Conservation (phyloP, 2,797 vertebrate species). For the Gorsachius magnificus region DNA sequence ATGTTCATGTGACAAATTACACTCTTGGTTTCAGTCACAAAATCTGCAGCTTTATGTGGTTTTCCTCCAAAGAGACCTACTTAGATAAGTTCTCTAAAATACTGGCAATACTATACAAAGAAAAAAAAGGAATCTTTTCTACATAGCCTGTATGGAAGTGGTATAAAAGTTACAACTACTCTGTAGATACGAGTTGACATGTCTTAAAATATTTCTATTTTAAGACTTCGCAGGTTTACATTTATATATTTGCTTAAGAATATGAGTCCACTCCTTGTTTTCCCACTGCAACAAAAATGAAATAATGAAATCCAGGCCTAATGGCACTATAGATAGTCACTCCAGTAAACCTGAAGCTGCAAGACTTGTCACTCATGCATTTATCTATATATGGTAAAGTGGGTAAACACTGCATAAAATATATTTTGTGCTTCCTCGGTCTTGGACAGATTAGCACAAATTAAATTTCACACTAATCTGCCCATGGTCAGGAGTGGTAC, state of each 20-base stretch:
- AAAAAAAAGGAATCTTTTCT: neutral
- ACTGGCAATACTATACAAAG: neutral
- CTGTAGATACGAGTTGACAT: neutral
- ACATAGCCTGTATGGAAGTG: neutral
- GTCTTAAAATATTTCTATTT: neutral
- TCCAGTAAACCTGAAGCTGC: slow-evolving; percentile 58
- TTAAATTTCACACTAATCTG: slow-evolving; percentile 78
- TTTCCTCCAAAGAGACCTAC: neutral
- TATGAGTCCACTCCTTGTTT: neutral
- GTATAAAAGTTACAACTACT: neutral
- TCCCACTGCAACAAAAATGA: slow-evolving; percentile 33
- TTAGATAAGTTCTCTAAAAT: neutral
- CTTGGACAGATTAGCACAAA: slow-evolving; percentile 74
- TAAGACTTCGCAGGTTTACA: neutral
- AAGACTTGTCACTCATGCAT: slow-evolving; percentile 69
- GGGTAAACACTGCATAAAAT: slow-evolving; percentile 69
- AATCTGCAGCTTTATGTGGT: neutral
- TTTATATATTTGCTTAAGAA: neutral
- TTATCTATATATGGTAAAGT: slow-evolving; percentile 67
- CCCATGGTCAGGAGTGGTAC: slow-evolving; percentile 65
- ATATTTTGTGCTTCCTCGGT: slow-evolving; percentile 70
- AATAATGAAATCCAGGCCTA: slow-evolving; percentile 43
- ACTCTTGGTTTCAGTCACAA: neutral
- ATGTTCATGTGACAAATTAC: neutral
- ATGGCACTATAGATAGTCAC: slow-evolving; percentile 45